Evolutionary conservation across 2,888 invertebrate genomes (phyloP).

Genomic region (Trichopoda pennipes): DNA sequence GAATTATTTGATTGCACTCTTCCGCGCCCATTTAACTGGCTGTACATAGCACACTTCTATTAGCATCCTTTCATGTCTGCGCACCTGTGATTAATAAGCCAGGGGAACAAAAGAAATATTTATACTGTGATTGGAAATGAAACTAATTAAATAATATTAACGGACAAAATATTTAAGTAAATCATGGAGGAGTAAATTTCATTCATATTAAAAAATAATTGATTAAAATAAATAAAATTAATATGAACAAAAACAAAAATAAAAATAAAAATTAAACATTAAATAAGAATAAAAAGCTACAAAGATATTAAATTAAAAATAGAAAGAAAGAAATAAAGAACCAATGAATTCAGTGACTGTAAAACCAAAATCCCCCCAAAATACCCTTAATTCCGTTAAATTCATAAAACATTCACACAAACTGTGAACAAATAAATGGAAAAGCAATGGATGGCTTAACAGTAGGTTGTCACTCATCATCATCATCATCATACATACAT

Average conservation of each 20-base stretch:
- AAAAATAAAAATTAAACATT: conserved; percentile 3
- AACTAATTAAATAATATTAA: conserved; percentile 54
- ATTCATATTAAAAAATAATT: too few relatives aligned
- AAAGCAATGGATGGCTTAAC: conserved; percentile 42
- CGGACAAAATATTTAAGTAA: conserved; percentile 17
- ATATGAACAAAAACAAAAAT: not conserved
- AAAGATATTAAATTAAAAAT: not conserved
- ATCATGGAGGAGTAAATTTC: too few relatives aligned
- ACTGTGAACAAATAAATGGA: conserved; percentile 11
- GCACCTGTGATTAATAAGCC: too few relatives aligned
- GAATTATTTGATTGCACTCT: too few relatives aligned
- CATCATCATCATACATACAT: not conserved
- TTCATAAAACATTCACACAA: conserved; percentile 13
- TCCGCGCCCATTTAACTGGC: too few relatives aligned
- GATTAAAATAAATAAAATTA: not conserved
- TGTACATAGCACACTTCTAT: too few relatives aligned
- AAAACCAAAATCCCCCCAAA: conserved; percentile 46
- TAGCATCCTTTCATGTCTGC: too few relatives aligned
- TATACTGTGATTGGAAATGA: conserved; percentile 28
- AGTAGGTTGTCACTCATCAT: conserved; percentile 65
- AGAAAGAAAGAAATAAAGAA: not conserved
- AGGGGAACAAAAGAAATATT: too few relatives aligned
- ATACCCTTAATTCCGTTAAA: conserved; percentile 22
- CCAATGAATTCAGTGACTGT: conserved; percentile 25
- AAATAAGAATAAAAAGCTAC: not conserved